These are phyloP conservation scores for Heliothis peltigera DNA, from an alignment of 2,888 invertebrate genomes.

Conservation along the genomic window DNA sequence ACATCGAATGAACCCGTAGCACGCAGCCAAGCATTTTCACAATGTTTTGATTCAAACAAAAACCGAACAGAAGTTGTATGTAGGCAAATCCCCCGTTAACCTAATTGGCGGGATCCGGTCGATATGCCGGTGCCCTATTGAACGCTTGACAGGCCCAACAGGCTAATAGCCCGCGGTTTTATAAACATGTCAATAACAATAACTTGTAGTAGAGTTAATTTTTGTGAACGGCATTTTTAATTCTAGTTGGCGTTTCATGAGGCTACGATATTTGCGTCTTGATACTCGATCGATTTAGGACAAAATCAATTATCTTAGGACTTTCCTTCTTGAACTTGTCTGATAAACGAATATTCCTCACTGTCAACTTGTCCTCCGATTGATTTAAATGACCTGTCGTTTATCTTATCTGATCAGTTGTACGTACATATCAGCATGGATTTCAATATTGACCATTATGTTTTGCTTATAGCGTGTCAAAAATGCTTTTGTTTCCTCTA, in stretches of 20 bases:
- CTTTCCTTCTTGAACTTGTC: constrained; percentile 6
- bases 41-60: constrained; percentile 33
- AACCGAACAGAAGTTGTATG: constrained; percentile 16
- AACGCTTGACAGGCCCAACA: constrained; percentile 23
- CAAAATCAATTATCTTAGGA: too few relatives aligned
- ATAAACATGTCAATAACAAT: constrained; percentile 26
- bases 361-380: constrained; percentile 2
- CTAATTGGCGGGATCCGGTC: constrained; percentile 51
- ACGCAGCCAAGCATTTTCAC: constrained; percentile 5
- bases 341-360: background rate
- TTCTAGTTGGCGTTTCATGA: background rate
- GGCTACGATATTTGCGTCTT: background rate
- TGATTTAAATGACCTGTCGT: constrained; percentile 11
- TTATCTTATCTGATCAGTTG: constrained; percentile 27
- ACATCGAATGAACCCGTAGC: background rate
- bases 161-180: constrained; percentile 16
- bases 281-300: background rate
- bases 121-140: constrained; percentile 39
- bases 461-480: constrained; percentile 5
- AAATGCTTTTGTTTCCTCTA: background rate
- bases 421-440: constrained; percentile 5
- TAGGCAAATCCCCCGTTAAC: constrained; percentile 45
- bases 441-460: constrained; percentile 17
- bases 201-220: background rate
- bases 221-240: background rate